Conservation (phyloP, 2,113 vertebrate genomes). For the Prionailurus viverrinus region DNA sequence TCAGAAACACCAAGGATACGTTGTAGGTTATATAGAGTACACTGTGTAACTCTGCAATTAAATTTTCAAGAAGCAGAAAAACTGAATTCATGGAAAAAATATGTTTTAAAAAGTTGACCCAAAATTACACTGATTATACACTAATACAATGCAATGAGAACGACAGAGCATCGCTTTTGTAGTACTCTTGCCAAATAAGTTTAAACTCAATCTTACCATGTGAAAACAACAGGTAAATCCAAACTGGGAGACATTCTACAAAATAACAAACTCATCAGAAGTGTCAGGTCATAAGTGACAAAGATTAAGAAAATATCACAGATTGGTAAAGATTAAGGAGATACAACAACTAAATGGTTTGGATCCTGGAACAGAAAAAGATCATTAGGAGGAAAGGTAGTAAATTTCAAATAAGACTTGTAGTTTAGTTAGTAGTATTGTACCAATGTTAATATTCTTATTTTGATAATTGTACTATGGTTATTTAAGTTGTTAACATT, state of each 20-base stretch:
- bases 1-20: background rate
- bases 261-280: background rate
- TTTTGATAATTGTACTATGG: background rate
- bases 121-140: background rate
- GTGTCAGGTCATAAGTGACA: background rate
- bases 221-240: background rate
- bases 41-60: background rate
- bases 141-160: background rate
- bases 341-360: background rate
- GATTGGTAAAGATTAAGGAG: background rate
- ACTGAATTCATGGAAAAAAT: background rate
- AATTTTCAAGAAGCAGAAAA: slow-evolving; percentile 54
- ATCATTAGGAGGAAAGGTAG: background rate
- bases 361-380: background rate
- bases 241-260: slow-evolving; percentile 11
- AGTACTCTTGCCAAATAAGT: background rate
- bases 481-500: slow-evolving; percentile 3
- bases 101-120: slow-evolving; percentile 15
- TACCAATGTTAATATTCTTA: background rate
- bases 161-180: background rate
- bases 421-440: background rate
- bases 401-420: background rate
- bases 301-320: background rate
- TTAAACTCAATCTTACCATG: background rate
- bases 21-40: background rate